phyloP scores from a whole-genome alignment of 1,140 invertebrate species.

The Drosophila melanogaster region Release_6_plus_ISO1_MT NT_033777.3:10335001-10335500 shows the following conservation, averaged over 20 bases:
- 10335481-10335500: conserved; percentile 22
- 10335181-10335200: conserved; percentile 55
- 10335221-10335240: conserved; percentile 3
- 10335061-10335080: background rate
- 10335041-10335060: conserved; percentile 47
- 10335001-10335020: background rate
- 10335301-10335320: conserved; percentile 7
- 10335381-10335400: conserved; percentile 31
- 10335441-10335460: background rate
- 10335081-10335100: conserved; percentile 51
- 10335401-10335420: conserved; percentile 13
- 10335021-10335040: conserved; percentile 1
- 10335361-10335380: background rate
- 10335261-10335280: conserved; percentile 51
- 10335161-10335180: conserved; percentile 10
- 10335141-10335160: background rate
- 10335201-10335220: conserved; percentile 49
- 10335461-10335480: background rate
- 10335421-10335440: background rate
- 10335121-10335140: background rate
- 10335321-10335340: background rate
- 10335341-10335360: conserved; percentile 6
- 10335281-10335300: conserved; percentile 29
- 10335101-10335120: conserved; percentile 63
- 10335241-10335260: background rate